Base-by-base conservation (phyloP, 1,140 invertebrate genomes). In the Drosophila asahinai region DNA sequence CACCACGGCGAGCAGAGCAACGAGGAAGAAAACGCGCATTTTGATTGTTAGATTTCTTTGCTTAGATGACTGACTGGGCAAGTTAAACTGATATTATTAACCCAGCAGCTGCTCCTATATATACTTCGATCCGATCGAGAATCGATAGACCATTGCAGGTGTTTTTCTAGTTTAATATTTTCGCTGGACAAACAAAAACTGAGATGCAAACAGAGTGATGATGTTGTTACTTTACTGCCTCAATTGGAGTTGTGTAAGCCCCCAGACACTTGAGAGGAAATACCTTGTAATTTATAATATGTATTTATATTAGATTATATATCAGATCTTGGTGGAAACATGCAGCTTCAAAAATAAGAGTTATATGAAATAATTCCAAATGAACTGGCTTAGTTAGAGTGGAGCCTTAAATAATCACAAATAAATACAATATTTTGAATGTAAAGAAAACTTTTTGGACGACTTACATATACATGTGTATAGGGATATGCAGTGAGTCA, bases 1-100 rank as follows among this genome's bases (percentile, higher is more conserved):
- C 33, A 72, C 64, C 52, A 72, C 9, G 52, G 70, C 70, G 17
- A 72, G 38, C 6, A 72, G 64, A 42, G 64, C 70, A 72, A 72
- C 19, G 27, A 72, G 40, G 25, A 72, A 48, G 12, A 58, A 58
- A 27, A 68, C 6, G 45, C 70, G 70, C 70, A 72, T 72, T 15
- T 58, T 57, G 11, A 49, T 12, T 38, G 27, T 30, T 30, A 30
- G 27, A 30, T 30, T 17, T 42, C 17, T 71, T 17, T 30, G 30
- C 27, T 54, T 57, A n/a, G 40, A 30, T 30, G 27, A 6, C 27
- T 75, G 52, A 43, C 62, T 43, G 30, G 45, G 30, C 52, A 59
- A 77, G 40, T 67, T 65, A 6, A 60, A 77, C 68, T 74, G 68
- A 73, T 19, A 19, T 3, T 33, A 33, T 33, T 36, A 11, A 4